Base-by-base conservation (phyloP, 2,888 invertebrate genomes). In the Callinectes sapidus region DNA sequence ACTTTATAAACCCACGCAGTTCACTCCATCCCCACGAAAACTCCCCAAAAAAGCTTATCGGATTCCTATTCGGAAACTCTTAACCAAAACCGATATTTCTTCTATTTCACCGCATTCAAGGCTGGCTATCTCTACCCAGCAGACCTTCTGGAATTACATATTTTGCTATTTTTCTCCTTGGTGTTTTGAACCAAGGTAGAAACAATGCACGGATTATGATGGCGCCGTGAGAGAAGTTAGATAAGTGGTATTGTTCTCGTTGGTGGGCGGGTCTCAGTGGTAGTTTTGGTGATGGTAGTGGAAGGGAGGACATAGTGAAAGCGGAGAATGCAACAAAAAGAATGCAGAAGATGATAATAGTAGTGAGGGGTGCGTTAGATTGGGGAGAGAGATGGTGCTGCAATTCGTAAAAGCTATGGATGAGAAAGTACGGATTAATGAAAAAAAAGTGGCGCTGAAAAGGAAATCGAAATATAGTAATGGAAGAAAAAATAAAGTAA, bases 51-150 rank as follows among this genome's bases (percentile, higher is more conserved):
- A 35, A 16, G 35, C 13, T 81, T 81, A 81, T 81, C 81, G 81
- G 81, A 32, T 81, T 81, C 81, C 81, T 2, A 81, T 81, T 81
- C 81, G 32, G 13, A 81, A 8, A 18, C 35, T 18, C 81, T 81
- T 81, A 35, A 81, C 81, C 81, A 35, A 35, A 81, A 32, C 81
- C 81, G 81, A 81, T 81, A 81, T 81, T 81, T 81, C 35, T 81
- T 81, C 32, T 81, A 81, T 81, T 81, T 81, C 28, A 35, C 18
- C 32, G 81, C 35, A 81, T 81, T 81, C 81, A 81, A 14, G 35
- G 35, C 35, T 35, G 35, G 16, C 81, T 81, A 81, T 81, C 81
- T 81, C 81, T 32, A 35, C 81, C 13, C 81, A 18, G 35, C 81
- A 81, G 81, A 35, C 81, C n/a, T 32, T 18, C 35, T 16, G 35